These are phyloP conservation scores for Chirona hameri DNA, from an alignment of 2,888 invertebrate species.

Conservation along the genomic window DNA sequence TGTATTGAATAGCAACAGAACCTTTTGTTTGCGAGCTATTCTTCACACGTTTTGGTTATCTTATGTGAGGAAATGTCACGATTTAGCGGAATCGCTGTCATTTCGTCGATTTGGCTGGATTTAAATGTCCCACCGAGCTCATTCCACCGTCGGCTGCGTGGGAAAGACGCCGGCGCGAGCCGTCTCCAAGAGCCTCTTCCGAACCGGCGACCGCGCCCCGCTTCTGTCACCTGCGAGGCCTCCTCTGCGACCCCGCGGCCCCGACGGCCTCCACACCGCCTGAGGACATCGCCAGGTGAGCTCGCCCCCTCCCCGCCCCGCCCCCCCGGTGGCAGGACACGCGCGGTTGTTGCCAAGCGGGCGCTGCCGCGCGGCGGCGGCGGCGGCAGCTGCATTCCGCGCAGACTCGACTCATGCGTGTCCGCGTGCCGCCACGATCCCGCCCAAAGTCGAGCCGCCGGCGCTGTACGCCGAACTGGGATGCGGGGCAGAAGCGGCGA, in stretches of 20 bases:
- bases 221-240: no score
- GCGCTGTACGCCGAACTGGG: no score
- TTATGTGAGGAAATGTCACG: background rate
- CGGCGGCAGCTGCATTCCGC: background rate
- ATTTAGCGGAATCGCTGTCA: background rate
- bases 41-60: background rate
- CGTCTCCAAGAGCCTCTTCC: background rate
- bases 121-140: background rate
- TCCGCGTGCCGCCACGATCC: no score
- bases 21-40: background rate
- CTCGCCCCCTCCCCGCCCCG: background rate
- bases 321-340: background rate
- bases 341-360: background rate
- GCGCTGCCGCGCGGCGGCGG: no score
- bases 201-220: no score
- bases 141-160: background rate
- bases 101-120: background rate
- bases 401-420: no score
- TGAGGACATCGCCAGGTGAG: background rate
- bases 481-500: no score
- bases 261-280: background rate
- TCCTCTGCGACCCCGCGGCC: background rate
- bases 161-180: background rate
- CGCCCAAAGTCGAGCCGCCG: no score
- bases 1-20: background rate